Base-by-base conservation (phyloP, 2,113 vertebrate genomes). In the Megalops atlanticus region DNA sequence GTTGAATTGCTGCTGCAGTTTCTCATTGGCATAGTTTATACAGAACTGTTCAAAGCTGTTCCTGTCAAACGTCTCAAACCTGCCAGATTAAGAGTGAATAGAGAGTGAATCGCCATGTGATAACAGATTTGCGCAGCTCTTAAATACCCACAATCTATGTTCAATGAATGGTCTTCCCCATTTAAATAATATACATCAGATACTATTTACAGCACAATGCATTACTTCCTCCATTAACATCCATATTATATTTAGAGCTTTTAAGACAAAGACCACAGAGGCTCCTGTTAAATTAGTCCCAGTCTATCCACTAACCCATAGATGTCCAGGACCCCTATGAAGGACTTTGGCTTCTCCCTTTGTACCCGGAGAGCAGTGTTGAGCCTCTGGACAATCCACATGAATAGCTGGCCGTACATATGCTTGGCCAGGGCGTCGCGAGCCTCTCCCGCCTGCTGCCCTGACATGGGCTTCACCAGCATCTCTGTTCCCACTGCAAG, bases 1-100 rank as follows among this genome's bases (percentile, higher is more conserved):
- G 86, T 93, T 95, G 85, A 96, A 95, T 74, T 95, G 94, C 80
- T 95, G 94, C 78, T 95, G 94, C 47, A 95, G 90, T 79, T 95
- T 95, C 84, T 95, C 94, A 72, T 95, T 95, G 7, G 94, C 94
- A 43, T 94, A 95, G 84, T 95, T 95, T 81, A 95, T 95, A 82
- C 94, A 95, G 86, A 95, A 95, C 86, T 95, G 94, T 82, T 95
- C 94, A 87, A 95, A 96, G 83, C 95, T 96, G 92, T 96, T 96
- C 75, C 86, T 83, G 31, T 95, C 90, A 82, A 96, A 95, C 1
- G 93, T 94, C 90, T 96, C 95, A 86, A 95, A 96, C 80, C 95
- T 94, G 91, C 0, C 74, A 21, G 24, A 72, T 5, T 83, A n/a
- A n/a, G 31, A 88, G 35, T 85, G 16, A 84, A 47, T n/a, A 40